These are phyloP conservation scores for Ricordea florida DNA, from an alignment of 92 coral and sea anemone species.

Conservation along the genomic window DNA sequence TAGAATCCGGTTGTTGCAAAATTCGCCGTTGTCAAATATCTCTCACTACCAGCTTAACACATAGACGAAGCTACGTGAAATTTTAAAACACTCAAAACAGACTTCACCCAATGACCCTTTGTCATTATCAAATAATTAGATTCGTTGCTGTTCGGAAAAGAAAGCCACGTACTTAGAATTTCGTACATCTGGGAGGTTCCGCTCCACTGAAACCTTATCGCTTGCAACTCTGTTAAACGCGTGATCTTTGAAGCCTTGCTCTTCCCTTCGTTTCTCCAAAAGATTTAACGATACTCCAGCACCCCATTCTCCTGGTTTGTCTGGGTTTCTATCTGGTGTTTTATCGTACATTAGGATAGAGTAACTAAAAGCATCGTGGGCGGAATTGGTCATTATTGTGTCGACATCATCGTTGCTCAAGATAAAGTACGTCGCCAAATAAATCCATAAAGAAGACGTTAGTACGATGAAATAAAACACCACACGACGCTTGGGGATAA, in stretches of 20 bases:
- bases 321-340: constrained; percentile 91
- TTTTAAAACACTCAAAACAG: background rate
- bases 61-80: background rate
- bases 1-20: too few species aligned
- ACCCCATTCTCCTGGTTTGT: constrained; percentile 96
- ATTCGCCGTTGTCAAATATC: too few species aligned
- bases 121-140: background rate
- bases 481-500: constrained; percentile 84
- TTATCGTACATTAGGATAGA: constrained; percentile 59
- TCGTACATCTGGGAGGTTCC: constrained; percentile 84
- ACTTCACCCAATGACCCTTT: background rate
- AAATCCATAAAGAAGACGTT: constrained; percentile 85
- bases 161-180: constrained; percentile 82
- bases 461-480: constrained; percentile 81
- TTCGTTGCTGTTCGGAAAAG: too few species aligned
- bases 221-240: constrained; percentile 92
- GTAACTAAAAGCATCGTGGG: constrained; percentile 2
- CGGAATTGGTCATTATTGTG: background rate
- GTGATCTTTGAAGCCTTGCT: constrained; percentile 85
- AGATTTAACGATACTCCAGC: constrained; percentile 80
- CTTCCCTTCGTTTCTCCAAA: constrained; percentile 89
- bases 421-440: constrained; percentile 78
- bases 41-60: too few species aligned
- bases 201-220: constrained; percentile 89
- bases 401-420: constrained; percentile 45